Percentiles rank a stretch among this genome's conserved stretches.
phyloP scores from a whole-genome alignment of 2,113 vertebrate genomes.

The Mastomys coucha region DNA sequence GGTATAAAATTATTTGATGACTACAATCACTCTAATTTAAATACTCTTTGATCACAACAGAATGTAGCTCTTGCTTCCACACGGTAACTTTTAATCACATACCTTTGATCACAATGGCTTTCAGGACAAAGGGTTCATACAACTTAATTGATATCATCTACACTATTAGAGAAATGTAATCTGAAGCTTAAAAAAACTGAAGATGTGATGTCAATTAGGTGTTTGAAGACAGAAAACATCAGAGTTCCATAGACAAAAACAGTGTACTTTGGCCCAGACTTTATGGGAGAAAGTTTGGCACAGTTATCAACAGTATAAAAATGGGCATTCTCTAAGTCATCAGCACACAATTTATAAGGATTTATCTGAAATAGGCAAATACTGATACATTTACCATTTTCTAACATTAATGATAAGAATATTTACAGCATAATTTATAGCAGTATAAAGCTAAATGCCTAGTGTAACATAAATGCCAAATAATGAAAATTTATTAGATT shows the following conservation, averaged over 20 bases:
- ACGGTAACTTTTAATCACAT: conserved; percentile 1
- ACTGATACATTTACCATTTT: background rate
- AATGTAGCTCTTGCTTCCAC: conserved; percentile 4
- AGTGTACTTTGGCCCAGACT: background rate
- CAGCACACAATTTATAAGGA: background rate
- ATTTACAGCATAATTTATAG: conserved; percentile 46
- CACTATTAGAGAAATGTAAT: conserved; percentile 19
- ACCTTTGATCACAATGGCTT: conserved; percentile 2
- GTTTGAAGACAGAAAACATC: background rate
- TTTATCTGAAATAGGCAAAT: conserved; percentile 23
- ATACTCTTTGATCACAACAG: conserved; percentile 48
- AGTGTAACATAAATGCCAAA: conserved; percentile 29
- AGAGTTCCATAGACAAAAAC: background rate
- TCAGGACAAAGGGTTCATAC: background rate
- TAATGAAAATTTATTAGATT: conserved; percentile 53
- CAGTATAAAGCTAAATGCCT: conserved; percentile 43
- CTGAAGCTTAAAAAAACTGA: conserved; percentile 36
- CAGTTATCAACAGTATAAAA: background rate
- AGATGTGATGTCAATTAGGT: background rate
- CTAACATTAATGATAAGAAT: background rate
- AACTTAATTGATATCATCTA: conserved; percentile 23
- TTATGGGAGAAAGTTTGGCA: conserved; percentile 9
- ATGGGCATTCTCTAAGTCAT: background rate
- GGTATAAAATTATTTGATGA: conserved; percentile 43
- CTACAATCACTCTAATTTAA: conserved; percentile 16